Evolutionary conservation across 2,888 invertebrate species (phyloP).

Genomic region (Spilarctia lutea): DNA sequence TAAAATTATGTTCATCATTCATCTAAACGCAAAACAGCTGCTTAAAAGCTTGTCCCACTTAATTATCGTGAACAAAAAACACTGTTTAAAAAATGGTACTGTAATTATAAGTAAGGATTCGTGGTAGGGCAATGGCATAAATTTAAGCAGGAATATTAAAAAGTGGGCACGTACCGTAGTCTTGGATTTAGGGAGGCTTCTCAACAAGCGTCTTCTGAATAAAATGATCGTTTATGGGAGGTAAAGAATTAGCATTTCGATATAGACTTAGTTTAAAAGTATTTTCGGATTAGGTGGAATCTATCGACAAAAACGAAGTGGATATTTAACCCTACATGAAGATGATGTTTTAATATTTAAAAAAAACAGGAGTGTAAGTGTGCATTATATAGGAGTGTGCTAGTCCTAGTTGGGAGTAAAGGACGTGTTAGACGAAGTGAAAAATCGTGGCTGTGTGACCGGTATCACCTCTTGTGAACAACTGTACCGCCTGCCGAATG

Average conservation of each 20-base stretch:
- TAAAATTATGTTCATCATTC: background rate
- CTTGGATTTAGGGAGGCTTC: conserved; percentile 44
- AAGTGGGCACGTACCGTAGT: conserved; percentile 45
- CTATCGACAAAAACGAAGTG: background rate
- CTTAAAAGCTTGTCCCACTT: conserved; percentile 13
- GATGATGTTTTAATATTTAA: too few relatives aligned
- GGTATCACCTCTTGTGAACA: too few relatives aligned
- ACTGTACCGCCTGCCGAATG: too few relatives aligned
- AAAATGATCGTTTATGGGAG: conserved; percentile 16
- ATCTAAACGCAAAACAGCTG: conserved; percentile 10
- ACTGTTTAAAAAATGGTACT: conserved; percentile 23
- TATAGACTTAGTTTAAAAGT: background rate
- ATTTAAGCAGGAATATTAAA: conserved; percentile 52
- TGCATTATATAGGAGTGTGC: too few relatives aligned
- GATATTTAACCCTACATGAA: too few relatives aligned
- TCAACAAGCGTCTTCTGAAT: conserved; percentile 27
- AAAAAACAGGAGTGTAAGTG: too few relatives aligned
- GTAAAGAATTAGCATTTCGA: conserved; percentile 8
- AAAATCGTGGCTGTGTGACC: too few relatives aligned
- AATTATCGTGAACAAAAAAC: conserved; percentile 23
- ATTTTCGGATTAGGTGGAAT: background rate
- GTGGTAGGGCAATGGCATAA: conserved; percentile 33
- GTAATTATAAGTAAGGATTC: conserved; percentile 42
- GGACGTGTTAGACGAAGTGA: too few relatives aligned
- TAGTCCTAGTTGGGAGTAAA: too few relatives aligned